Percentiles rank a stretch among this genome's conserved stretches.
Evolutionary conservation across 1,140 invertebrate genomes (phyloP).

Genomic region (Drosophila asahinai): DNA sequence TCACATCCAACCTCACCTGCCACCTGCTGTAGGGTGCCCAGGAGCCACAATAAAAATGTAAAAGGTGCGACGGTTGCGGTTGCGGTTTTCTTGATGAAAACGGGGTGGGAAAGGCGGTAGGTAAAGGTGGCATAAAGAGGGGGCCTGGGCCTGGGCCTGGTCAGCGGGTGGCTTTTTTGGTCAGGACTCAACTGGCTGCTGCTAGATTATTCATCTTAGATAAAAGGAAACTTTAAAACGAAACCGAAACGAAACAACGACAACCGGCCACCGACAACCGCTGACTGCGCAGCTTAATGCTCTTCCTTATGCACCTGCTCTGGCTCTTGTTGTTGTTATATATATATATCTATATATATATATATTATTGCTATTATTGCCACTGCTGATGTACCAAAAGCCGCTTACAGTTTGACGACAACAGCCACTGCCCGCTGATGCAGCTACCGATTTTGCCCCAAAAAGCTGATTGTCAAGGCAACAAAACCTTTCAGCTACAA

Average conservation of each 20-base stretch:
- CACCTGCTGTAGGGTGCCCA: slow-evolving; percentile 27
- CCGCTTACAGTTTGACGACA: slow-evolving; percentile 70
- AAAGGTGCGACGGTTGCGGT: slow-evolving; percentile 60
- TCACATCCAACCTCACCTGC: background rate
- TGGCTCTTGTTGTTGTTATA: background rate
- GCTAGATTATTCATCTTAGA: slow-evolving; percentile 75
- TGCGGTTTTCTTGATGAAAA: slow-evolving; percentile 28
- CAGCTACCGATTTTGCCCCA: slow-evolving; percentile 6
- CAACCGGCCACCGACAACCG: slow-evolving; percentile 41
- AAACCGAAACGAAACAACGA: slow-evolving; percentile 49
- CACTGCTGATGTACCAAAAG: slow-evolving; percentile 58
- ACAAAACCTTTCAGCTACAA: background rate
- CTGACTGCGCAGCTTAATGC: slow-evolving; percentile 66
- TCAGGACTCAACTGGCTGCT: slow-evolving; percentile 32
- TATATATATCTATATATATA: background rate
- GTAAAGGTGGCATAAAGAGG: slow-evolving; percentile 12
- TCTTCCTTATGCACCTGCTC: slow-evolving; percentile 27
- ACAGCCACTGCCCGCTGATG: slow-evolving; percentile 33
- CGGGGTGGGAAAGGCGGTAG: background rate
- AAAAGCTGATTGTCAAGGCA: slow-evolving; percentile 65
- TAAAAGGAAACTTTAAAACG: slow-evolving; percentile 60
- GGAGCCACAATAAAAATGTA: slow-evolving; percentile 69
- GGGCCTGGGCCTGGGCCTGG: background rate
- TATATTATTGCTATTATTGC: slow-evolving; percentile 16
- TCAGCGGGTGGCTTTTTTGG: slow-evolving; percentile 3